Evolutionary conservation across 1,140 invertebrate genomes (phyloP).

Genomic region (Scaptomyza pallida): DNA sequence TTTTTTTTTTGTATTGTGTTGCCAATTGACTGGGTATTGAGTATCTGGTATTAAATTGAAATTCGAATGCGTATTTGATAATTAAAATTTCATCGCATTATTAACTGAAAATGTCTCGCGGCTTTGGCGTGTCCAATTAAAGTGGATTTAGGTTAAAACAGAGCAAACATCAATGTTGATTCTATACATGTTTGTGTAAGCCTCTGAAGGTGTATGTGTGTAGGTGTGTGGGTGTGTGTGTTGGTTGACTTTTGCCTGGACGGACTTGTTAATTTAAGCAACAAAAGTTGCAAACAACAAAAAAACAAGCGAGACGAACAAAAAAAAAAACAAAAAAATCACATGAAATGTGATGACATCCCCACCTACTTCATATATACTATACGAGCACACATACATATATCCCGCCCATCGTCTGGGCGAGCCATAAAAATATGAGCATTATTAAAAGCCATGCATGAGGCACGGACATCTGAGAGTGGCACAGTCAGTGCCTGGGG

Average conservation of each 20-base stretch:
- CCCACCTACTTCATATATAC: not conserved
- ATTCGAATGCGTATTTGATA: constrained; percentile 44
- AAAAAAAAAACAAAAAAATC: constrained; percentile 42
- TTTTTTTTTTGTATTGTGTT: constrained; percentile 16
- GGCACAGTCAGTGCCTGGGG: constrained; percentile 55
- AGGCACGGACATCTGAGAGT: constrained; percentile 37
- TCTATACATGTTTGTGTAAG: constrained; percentile 10
- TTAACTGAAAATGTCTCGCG: constrained; percentile 66
- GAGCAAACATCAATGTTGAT: constrained; percentile 72
- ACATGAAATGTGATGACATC: constrained; percentile 75
- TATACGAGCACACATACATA: too few relatives aligned
- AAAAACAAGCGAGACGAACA: constrained; percentile 17
- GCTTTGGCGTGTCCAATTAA: constrained; percentile 54
- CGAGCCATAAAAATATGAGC: constrained; percentile 77
- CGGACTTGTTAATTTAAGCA: constrained; percentile 76
- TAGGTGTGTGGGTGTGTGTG: constrained; percentile 6
- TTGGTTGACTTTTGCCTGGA: not conserved
- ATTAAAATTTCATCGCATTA: constrained; percentile 76
- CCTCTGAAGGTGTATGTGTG: constrained; percentile 1
- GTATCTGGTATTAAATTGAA: constrained; percentile 15
- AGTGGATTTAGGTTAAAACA: constrained; percentile 67
- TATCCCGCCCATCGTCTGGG: constrained; percentile 36
- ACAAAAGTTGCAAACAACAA: constrained; percentile 60
- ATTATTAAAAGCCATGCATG: constrained; percentile 75
- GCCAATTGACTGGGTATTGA: constrained; percentile 5